Evolutionary conservation across 2,888 invertebrate genomes (phyloP), one percentile per base, ranked within the genome.

Genomic region (Seladonia tumulorum): DNA sequence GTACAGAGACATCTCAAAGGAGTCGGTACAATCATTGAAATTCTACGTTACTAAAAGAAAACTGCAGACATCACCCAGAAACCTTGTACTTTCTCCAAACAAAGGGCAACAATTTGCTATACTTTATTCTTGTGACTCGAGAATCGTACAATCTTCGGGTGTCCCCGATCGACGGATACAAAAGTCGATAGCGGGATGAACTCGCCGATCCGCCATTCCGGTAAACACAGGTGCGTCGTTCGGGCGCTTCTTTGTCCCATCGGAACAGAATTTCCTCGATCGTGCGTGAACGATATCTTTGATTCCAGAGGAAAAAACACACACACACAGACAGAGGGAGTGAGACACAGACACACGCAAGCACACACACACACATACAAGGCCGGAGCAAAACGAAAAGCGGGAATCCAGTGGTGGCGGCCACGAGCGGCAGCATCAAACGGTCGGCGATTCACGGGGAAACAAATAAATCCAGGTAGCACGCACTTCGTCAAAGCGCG

Each of bases 401-500:
- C n/a, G 39, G 12, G 35, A 22, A 42, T n/a, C 49, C 72, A 18
- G 18, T 18, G 63, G 18, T 25, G 45, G 22, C 49, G 47, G 25
- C 29, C 18, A 39, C n/a, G 14, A 25, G 22, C 72, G 47, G 25
- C 29, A 16, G 70, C n/a, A 18, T 73, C 73, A 35, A 73, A 47
- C 73, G 53, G 10, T 10, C 8, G 22, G 5, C 12, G 53, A 35
- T 73, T 49, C 73, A n/a, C 35, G 73, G 82, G 82, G 90, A 92
- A 93, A 93, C 93, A 83, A 86, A 86, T 86, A 87, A 83, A 87
- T 86, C 76, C 78, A 92, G 92, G 88, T 83, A 81, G 71, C 82
- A 70, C 88, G 88, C 90, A 92, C 93, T 93, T 85, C 84, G 92
- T 90, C 91, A 93, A 93, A 94, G 93, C 71, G 63, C 47, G 53